These are phyloP conservation scores for Danio albolineatus DNA, from an alignment of 2,797 vertebrate genomes.

Conservation along the genomic window DNA sequence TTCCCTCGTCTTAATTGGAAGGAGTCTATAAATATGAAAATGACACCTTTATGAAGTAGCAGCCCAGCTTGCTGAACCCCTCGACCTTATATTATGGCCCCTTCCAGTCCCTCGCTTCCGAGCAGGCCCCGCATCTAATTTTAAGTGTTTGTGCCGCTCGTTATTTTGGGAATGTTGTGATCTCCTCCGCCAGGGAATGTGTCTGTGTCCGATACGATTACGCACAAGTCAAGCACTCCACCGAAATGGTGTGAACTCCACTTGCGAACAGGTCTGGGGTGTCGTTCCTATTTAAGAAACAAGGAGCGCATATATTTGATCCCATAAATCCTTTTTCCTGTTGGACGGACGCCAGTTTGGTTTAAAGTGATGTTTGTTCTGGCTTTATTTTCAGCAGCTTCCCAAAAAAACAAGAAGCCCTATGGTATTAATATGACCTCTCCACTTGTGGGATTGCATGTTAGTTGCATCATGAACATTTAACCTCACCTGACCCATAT, in stretches of 20 bases:
- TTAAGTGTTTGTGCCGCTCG: constrained; percentile 47
- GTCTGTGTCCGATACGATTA: constrained; percentile 48
- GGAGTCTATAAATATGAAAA: background rate
- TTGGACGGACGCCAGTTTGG: constrained; percentile 13
- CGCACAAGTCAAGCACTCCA: constrained; percentile 29
- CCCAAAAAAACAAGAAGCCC: constrained; percentile 22
- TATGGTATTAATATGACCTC: constrained; percentile 15
- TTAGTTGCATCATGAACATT: constrained; percentile 48
- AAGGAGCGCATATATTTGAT: constrained; percentile 10
- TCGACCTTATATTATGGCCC: background rate
- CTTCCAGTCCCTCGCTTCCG: constrained; percentile 6
- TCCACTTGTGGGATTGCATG: constrained; percentile 39
- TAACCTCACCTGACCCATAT: constrained; percentile 27
- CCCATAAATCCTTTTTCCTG: constrained; percentile 34
- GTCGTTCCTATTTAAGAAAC: constrained; percentile 33
- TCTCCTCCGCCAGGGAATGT: constrained; percentile 51
- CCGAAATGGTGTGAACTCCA: constrained; percentile 32
- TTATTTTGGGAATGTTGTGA: constrained; percentile 60
- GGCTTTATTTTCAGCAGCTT: constrained; percentile 15
- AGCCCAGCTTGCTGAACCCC: background rate
- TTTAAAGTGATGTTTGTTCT: constrained; percentile 37
- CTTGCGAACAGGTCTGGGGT: constrained; percentile 25
- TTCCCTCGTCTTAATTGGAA: background rate
- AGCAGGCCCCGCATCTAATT: constrained; percentile 52
- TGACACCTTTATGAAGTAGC: background rate